phyloP scores from a whole-genome alignment of 2,113 vertebrate genomes.

The Corythornis madagascariensis region DNA sequence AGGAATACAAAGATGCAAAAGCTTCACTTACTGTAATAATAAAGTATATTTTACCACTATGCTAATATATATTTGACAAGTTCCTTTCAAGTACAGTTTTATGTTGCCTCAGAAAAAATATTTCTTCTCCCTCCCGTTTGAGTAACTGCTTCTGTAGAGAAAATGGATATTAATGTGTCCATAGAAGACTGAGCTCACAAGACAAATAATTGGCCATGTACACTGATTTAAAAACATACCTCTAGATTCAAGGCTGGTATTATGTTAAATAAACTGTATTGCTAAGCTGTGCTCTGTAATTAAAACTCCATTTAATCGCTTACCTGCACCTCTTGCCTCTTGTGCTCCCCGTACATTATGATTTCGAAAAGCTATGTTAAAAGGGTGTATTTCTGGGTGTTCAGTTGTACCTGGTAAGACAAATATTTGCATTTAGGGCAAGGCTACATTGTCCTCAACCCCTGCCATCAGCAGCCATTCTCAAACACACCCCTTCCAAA shows the following conservation, averaged over 20 bases:
- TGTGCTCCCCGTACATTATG: background rate
- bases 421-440: background rate
- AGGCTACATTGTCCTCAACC: background rate
- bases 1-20: background rate
- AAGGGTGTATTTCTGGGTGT: background rate
- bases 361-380: background rate
- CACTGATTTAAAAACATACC: background rate
- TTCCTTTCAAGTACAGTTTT: background rate
- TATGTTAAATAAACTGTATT: background rate
- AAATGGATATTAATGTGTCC: background rate
- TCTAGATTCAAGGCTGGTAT: background rate
- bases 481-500: background rate
- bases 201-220: background rate
- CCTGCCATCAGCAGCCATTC: background rate
- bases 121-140: background rate
- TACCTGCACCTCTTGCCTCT: fast-evolving
- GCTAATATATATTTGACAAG: background rate
- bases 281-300: background rate
- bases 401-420: background rate
- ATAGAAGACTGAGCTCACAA: background rate
- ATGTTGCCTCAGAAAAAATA: background rate
- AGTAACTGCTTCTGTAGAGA: background rate
- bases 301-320: background rate
- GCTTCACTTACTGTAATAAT: background rate
- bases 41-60: background rate